Base-by-base conservation (phyloP, 2,888 invertebrate genomes). In the Strigamia crassipes region DNA sequence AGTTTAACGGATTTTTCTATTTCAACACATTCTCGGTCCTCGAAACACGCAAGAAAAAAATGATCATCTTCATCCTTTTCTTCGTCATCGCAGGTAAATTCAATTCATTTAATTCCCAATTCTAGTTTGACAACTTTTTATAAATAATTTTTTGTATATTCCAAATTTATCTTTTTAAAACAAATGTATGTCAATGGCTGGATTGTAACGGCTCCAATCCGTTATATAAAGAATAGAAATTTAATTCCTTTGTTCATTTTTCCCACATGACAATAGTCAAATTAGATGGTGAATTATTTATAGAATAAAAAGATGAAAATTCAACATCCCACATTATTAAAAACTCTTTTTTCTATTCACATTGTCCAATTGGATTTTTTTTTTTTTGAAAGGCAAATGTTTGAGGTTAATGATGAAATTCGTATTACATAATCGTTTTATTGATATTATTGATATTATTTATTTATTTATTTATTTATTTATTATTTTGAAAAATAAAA, bases 221-320 rank as follows among this genome's bases (percentile, higher is more conserved):
- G 42, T 46, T 46, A 46, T 2, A 46, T 46, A 15, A 61, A 21
- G 61, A 61, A 61, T 61, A 18, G 61, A 4, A 18, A 61, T 18
- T 18, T 61, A 61, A 61, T 61, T 61, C 61, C 61, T 61, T 61
- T 61, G 61, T 61, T 61, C 61, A 23, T 61, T 61, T 61, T 61
- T 46, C 42, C 10, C 18, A 18, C 18, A 61, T 61, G 18, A 61
- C 23, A 23, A 61, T 23, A 61, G n/a, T 18, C 2, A 61, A n/a
- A 61, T 61, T 8, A 61, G 10, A 23, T 18, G 15, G 9, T 61
- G 61, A 61, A 61, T 61, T 61, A 61, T 61, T 61, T 61, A 61
- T 61, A 46, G 42, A 46, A 46, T 18, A 10, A 61, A 8, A 18
- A 9, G 21, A 61, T 21, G 9, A 61, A 61, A 21, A n/a, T 61